phyloP scores from a whole-genome alignment of 2,113 vertebrate genomes.

The Muntiacus muntjak region DNA sequence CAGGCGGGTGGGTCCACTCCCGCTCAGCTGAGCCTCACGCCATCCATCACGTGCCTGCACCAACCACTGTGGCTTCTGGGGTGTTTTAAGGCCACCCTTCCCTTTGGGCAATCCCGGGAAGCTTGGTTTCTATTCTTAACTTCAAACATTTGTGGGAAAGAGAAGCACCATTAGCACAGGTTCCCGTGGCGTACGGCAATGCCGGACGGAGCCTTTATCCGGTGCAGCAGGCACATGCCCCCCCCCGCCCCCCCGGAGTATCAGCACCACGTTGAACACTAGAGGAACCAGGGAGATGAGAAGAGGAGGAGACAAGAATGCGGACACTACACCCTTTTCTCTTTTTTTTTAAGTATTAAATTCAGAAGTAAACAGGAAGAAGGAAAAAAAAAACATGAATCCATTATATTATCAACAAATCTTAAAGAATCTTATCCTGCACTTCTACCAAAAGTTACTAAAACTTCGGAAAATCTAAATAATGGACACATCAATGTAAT shows the following conservation, averaged over 20 bases:
- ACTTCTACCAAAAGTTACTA: not conserved
- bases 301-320: not conserved
- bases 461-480: not conserved
- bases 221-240: not conserved
- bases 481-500: not conserved
- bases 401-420: not conserved
- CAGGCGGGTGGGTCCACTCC: not conserved
- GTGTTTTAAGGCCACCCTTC: not conserved
- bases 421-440: not conserved
- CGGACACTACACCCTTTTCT: not conserved
- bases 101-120: not conserved
- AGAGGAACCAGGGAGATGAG: fast-evolving
- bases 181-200: fast-evolving
- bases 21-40: not conserved
- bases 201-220: not conserved
- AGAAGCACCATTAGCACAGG: not conserved
- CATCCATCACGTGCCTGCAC: not conserved
- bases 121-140: not conserved
- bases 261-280: not conserved
- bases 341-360: not conserved
- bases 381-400: not conserved
- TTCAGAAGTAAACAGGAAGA: not conserved
- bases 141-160: not conserved
- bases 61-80: fast-evolving
- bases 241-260: too few species aligned